A percentile compares a stretch with the other conserved stretches of the same genome.
Conservation (phyloP, 92 coral and sea anemone genomes). For the Phenganax stokvisi region DNA sequence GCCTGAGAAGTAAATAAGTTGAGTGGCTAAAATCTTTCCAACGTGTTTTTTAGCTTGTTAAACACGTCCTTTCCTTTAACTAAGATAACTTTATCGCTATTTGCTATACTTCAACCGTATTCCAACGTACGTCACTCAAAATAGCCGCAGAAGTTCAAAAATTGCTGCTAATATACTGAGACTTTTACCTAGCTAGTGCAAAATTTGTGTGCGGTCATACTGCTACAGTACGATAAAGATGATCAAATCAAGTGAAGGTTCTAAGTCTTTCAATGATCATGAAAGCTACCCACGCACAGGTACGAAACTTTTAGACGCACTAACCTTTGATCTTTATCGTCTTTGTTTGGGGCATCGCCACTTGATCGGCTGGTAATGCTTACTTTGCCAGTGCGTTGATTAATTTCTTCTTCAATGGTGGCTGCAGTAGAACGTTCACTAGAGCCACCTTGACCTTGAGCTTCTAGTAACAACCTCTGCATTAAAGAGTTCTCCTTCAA, state of each 20-base stretch:
- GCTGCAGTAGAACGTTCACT: conserved; percentile 30
- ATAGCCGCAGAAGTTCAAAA: no score
- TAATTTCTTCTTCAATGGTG: conserved; percentile 27
- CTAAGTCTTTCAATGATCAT: no score
- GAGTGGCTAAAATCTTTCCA: not conserved
- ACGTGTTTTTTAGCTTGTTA: not conserved
- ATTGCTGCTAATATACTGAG: no score
- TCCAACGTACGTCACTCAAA: no score
- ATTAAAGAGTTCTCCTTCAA: conserved; percentile 34
- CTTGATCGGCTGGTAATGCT: conserved; percentile 8
- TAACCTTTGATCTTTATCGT: not conserved
- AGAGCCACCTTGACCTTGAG: conserved; percentile 27
- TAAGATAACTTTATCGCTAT: no score
- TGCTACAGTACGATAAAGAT: no score
- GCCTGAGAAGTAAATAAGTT: not conserved
- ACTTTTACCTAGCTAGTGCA: no score
- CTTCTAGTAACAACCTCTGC: conserved; percentile 28
- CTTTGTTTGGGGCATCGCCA: not conserved
- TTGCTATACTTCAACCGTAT: no score
- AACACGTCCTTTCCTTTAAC: not conserved
- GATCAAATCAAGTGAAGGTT: no score
- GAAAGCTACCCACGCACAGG: no score
- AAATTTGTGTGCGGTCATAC: no score
- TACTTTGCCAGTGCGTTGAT: conserved; percentile 28
- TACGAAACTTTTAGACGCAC: not conserved